phyloP scores from a whole-genome alignment of 2,113 vertebrate genomes.

The Callaeas wilsoni region DNA sequence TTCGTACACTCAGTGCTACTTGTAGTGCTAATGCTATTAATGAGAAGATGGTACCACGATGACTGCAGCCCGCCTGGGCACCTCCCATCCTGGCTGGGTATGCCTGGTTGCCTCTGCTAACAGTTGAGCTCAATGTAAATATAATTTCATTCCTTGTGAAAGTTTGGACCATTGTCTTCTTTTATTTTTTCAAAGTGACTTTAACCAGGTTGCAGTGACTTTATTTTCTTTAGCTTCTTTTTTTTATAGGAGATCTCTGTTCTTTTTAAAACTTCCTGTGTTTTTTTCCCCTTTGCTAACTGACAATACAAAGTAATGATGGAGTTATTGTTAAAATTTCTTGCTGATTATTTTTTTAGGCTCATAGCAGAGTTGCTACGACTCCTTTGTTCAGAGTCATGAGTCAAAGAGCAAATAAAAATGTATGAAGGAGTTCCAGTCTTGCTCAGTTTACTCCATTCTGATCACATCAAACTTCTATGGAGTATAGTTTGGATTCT shows the following conservation, averaged over 20 bases:
- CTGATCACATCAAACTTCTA: slow-evolving; percentile 81
- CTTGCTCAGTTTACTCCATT: slow-evolving; percentile 85
- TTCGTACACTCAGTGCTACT: neutral
- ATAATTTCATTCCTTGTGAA: neutral
- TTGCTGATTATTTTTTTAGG: slow-evolving; percentile 25
- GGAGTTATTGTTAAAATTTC: neutral
- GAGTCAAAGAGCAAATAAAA: slow-evolving; percentile 82
- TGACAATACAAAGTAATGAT: neutral
- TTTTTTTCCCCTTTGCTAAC: neutral
- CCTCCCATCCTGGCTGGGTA: neutral
- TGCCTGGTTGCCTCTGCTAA: neutral
- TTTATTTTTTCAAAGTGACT: neutral
- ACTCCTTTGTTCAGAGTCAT: slow-evolving; percentile 78
- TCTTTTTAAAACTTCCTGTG: neutral
- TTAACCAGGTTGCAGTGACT: neutral
- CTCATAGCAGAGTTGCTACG: slow-evolving; percentile 84
- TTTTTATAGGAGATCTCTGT: neutral
- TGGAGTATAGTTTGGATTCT: slow-evolving; percentile 87
- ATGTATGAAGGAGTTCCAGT: slow-evolving; percentile 81
- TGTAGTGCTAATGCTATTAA: neutral
- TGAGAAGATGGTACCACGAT: neutral
- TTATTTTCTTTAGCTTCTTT: neutral
- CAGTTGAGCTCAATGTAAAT: neutral
- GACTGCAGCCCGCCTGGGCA: neutral
- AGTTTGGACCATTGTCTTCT: neutral